Conservation (phyloP, 2,888 invertebrate genomes). For the Nomada flava region DNA sequence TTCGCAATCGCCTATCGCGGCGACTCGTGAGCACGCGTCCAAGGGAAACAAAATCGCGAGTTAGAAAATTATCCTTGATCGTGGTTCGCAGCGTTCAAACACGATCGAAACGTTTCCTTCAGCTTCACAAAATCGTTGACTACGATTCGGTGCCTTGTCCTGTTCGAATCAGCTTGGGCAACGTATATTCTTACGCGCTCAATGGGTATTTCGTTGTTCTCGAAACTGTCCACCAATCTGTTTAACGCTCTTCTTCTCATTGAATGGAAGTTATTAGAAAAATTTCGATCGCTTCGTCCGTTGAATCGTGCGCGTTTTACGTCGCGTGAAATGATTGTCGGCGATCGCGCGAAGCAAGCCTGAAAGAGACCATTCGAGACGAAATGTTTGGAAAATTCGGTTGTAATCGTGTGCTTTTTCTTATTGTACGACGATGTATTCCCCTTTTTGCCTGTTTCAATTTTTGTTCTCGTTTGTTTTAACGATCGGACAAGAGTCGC, state of each 20-base stretch:
- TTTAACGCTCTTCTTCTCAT: background rate
- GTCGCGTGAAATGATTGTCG: slow-evolving; percentile 61
- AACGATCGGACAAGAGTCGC: slow-evolving; percentile 32
- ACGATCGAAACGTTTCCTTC: background rate
- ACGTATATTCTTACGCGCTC: slow-evolving; percentile 16
- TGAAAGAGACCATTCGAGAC: slow-evolving; percentile 18
- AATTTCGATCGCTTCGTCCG: slow-evolving; percentile 29
- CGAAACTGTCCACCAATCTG: slow-evolving; percentile 42
- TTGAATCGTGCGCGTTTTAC: slow-evolving; percentile 8
- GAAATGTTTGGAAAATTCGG: slow-evolving; percentile 22
- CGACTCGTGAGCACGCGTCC: slow-evolving; percentile 8
- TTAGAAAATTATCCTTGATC: slow-evolving; percentile 55
- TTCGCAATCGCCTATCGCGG: background rate
- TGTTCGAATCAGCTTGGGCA: slow-evolving; percentile 2
- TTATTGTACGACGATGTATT: slow-evolving; percentile 13
- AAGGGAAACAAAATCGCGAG: slow-evolving; percentile 22
- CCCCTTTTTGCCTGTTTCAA: background rate
- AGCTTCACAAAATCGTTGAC: slow-evolving; percentile 24
- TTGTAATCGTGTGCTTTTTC: slow-evolving; percentile 1
- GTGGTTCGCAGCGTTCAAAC: slow-evolving; percentile 32
- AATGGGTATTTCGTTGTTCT: slow-evolving; percentile 60
- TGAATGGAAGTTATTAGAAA: slow-evolving; percentile 28
- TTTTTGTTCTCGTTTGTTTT: background rate
- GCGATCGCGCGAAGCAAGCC: slow-evolving; percentile 29
- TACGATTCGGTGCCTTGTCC: background rate